Percentiles rank a stretch among this genome's conserved stretches.
phyloP scores from a whole-genome alignment of 2,888 invertebrate species.

The Luperina nickerlii region DNA sequence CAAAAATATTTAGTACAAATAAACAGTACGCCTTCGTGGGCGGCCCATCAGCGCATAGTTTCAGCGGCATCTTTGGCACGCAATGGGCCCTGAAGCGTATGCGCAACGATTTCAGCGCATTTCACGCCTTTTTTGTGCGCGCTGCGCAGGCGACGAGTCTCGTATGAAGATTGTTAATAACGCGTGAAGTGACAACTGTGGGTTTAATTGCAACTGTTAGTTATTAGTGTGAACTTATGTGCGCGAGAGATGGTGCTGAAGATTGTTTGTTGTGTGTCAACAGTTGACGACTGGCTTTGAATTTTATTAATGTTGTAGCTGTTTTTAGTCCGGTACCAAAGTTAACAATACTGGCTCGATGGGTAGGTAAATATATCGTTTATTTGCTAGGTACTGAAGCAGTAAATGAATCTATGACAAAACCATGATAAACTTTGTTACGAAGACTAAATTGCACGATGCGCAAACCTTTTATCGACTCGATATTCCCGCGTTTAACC shows the following conservation, averaged over 20 bases:
- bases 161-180: slow-evolving; percentile 82
- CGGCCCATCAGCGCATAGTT: slow-evolving; percentile 84
- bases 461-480: slow-evolving; percentile 13
- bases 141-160: slow-evolving; percentile 69
- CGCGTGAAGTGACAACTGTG: slow-evolving; percentile 85
- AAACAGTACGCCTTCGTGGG: slow-evolving; percentile 79
- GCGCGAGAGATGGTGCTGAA: slow-evolving; percentile 39
- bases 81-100: slow-evolving; percentile 87
- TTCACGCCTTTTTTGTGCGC: slow-evolving; percentile 87
- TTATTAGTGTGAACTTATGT: slow-evolving; percentile 64
- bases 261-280: slow-evolving; percentile 37
- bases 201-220: slow-evolving; percentile 80
- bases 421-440: not conserved
- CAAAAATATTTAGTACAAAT: slow-evolving; percentile 53
- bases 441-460: not conserved
- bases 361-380: not conserved
- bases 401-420: not conserved
- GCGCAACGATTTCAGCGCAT: slow-evolving; percentile 84
- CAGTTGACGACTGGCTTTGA: slow-evolving; percentile 16
- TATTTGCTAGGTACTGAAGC: not conserved
- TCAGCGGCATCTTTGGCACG: slow-evolving; percentile 85
- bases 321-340: not conserved
- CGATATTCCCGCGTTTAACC: not conserved
- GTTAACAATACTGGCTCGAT: not conserved
- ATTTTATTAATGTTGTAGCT: not conserved